Conservation (phyloP, 2,113 vertebrate genomes). For the Chamaea fasciata region DNA sequence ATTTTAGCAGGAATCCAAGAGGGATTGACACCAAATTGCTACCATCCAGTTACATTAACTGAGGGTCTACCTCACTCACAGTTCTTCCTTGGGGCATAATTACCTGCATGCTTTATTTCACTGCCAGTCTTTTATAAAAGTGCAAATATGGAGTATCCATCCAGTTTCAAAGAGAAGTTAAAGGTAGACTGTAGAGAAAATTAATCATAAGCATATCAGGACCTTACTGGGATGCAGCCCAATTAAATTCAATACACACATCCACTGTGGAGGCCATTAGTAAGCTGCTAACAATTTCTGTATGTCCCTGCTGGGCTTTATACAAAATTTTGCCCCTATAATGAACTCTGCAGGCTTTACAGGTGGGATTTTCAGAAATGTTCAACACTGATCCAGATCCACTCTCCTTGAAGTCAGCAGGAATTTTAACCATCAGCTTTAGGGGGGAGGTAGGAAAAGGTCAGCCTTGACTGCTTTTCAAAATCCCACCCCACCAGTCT, state of each 20-base stretch:
- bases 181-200: constrained; percentile 11
- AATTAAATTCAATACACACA: constrained; percentile 43
- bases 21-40: neutral
- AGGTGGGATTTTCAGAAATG: constrained; percentile 53
- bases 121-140: neutral
- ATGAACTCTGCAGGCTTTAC: constrained; percentile 55
- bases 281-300: constrained; percentile 49
- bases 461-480: neutral
- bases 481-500: constrained; percentile 7
- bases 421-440: constrained; percentile 21
- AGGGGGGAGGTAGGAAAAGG: neutral
- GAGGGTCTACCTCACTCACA: neutral
- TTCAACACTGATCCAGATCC: constrained; percentile 25
- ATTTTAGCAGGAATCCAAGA: neutral
- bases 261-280: constrained; percentile 45
- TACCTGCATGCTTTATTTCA: constrained; percentile 30
- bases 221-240: constrained; percentile 30
- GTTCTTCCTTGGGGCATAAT: neutral
- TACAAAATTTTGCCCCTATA: constrained; percentile 45
- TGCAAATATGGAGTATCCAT: neutral
- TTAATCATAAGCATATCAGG: constrained; percentile 31
- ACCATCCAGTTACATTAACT: neutral
- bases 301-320: constrained; percentile 42
- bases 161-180: neutral
- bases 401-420: constrained; percentile 40